Evolutionary conservation across 2,113 vertebrate species (phyloP).

Genomic region (Syngnathoides biaculeatus): DNA sequence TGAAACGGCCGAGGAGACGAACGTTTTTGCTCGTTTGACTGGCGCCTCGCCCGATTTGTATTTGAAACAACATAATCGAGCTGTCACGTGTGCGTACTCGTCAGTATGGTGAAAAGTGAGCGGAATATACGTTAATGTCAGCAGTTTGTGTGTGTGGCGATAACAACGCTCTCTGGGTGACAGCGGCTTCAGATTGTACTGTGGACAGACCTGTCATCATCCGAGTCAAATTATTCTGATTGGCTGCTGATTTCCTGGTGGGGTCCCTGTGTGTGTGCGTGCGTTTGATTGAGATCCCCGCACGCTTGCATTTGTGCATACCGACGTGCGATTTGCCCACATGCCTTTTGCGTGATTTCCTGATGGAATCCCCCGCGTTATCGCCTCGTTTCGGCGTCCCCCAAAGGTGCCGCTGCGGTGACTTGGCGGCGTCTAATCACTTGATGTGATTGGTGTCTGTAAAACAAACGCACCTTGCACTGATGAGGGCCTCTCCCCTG

Average conservation of each 20-base stretch:
- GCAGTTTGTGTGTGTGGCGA: slow-evolving; percentile 13
- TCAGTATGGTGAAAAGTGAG: background rate
- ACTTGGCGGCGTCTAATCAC: slow-evolving; percentile 72
- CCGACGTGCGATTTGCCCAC: slow-evolving; percentile 29
- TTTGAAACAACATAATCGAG: slow-evolving; percentile 24
- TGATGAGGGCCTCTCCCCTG: slow-evolving; percentile 63
- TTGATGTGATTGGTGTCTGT: slow-evolving; percentile 77
- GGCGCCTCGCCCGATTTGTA: slow-evolving; percentile 52
- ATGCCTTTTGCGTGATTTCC: slow-evolving; percentile 45
- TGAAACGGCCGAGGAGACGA: slow-evolving; percentile 61
- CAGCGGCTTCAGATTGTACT: slow-evolving; percentile 52
- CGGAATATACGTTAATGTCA: slow-evolving; percentile 8
- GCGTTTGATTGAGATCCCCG: slow-evolving; percentile 49
- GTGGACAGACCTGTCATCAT: slow-evolving; percentile 69
- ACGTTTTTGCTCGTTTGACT: slow-evolving; percentile 53
- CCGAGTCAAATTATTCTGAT: slow-evolving; percentile 78
- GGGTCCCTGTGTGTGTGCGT: slow-evolving; percentile 43
- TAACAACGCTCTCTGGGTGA: slow-evolving; percentile 42
- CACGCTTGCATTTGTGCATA: slow-evolving; percentile 64
- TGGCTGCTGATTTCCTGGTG: slow-evolving; percentile 75
- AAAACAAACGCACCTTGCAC: slow-evolving; percentile 57
- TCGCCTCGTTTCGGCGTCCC: slow-evolving; percentile 49
- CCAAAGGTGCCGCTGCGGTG: slow-evolving; percentile 54
- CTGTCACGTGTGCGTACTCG: slow-evolving; percentile 15
- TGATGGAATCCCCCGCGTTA: slow-evolving; percentile 56